phyloP scores from a whole-genome alignment of 2,888 invertebrate genomes.

The Zhuqinia jingwanae region DNA sequence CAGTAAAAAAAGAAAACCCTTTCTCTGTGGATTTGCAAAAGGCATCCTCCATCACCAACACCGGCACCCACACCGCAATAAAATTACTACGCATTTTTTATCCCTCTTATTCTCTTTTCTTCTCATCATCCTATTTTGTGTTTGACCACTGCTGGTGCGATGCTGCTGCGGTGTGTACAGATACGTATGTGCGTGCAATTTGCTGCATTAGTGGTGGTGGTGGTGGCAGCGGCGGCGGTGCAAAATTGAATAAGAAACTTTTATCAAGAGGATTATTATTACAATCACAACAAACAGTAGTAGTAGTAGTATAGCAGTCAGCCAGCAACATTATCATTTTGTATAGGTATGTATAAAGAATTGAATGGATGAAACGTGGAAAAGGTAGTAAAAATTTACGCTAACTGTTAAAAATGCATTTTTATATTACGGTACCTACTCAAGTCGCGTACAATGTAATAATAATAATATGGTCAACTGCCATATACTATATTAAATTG shows the following conservation, averaged over 20 bases:
- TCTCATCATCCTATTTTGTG: neutral
- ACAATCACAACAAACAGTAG: neutral
- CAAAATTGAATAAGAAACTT: constrained; percentile 42
- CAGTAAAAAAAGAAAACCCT: constrained; percentile 25
- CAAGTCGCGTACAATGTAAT: too few species aligned
- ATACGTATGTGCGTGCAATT: too few species aligned
- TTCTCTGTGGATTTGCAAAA: constrained; percentile 23
- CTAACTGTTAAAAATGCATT: neutral
- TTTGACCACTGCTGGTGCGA: neutral
- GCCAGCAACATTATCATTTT: too few species aligned
- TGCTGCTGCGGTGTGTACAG: neutral
- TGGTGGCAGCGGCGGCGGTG: too few species aligned
- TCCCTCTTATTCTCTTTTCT: neutral
- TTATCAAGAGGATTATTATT: constrained; percentile 9
- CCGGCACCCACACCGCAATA: constrained; percentile 39
- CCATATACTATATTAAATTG: too few species aligned
- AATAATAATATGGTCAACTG: too few species aligned
- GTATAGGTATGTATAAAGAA: neutral
- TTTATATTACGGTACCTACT: constrained; percentile 21
- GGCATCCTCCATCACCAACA: neutral
- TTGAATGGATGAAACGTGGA: neutral
- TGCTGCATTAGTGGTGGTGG: neutral
- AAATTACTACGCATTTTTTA: constrained; percentile 39
- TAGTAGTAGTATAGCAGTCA: too few species aligned
- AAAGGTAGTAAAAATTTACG: neutral